These are phyloP conservation scores for Helarctos malayanus DNA, from an alignment of 2,797 vertebrate genomes.

Conservation along the genomic window DNA sequence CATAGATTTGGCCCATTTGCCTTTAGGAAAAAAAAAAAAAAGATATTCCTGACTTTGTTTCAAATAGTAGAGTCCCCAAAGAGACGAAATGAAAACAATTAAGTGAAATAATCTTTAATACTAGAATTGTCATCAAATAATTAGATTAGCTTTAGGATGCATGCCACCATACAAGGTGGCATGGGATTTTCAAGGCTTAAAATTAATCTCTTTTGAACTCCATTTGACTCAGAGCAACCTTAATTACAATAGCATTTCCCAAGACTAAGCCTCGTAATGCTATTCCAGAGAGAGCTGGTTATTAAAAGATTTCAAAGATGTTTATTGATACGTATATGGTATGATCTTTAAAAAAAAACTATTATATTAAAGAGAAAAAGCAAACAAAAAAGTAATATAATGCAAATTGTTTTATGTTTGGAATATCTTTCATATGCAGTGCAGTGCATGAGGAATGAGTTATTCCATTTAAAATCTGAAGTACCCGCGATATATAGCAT, in stretches of 20 bases:
- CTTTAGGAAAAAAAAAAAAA: background rate
- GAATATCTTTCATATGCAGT: background rate
- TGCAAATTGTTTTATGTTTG: conserved; percentile 13
- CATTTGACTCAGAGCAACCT: conserved; percentile 71
- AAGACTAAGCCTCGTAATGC: conserved; percentile 70
- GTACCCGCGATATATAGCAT: background rate
- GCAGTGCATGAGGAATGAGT: background rate
- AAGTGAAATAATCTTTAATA: conserved; percentile 72
- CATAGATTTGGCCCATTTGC: background rate
- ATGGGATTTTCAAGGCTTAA: conserved; percentile 78
- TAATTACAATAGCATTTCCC: conserved; percentile 79
- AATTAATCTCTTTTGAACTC: conserved; percentile 82
- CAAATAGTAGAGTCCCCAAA: conserved; percentile 11
- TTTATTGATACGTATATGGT: conserved; percentile 57
- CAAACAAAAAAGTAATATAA: background rate
- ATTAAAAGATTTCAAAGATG: conserved; percentile 79
- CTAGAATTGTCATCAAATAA: conserved; percentile 76
- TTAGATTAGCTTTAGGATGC: conserved; percentile 77
- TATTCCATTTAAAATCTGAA: conserved; percentile 15
- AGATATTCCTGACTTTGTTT: conserved; percentile 30
- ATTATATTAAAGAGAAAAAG: conserved; percentile 14
- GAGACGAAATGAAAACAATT: conserved; percentile 72
- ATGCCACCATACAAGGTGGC: conserved; percentile 52
- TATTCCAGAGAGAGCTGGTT: conserved; percentile 58
- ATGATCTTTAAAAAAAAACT: conserved; percentile 37